Conservation (phyloP, 2,888 invertebrate species). For the Temnothorax ravouxi region DNA sequence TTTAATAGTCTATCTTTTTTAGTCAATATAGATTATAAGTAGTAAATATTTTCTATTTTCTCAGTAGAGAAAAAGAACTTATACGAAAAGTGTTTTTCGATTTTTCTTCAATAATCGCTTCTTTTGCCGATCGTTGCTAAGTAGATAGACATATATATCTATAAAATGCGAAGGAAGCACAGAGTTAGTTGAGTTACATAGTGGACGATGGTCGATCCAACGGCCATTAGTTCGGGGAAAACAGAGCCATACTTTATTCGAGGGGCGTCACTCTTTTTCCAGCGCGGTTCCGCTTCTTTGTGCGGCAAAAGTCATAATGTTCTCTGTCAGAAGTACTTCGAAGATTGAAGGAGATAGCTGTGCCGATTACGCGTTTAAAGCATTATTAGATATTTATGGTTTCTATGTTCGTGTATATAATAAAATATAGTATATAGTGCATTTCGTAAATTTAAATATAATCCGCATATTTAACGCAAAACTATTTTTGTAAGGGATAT, state of each 20-base stretch:
- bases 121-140: conserved; percentile 57
- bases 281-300: conserved; percentile 82
- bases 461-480: not conserved
- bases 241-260: conserved; percentile 86
- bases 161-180: conserved; percentile 65
- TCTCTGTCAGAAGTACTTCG: conserved; percentile 67
- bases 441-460: not conserved
- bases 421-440: too few relatives aligned
- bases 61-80: not conserved
- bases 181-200: conserved; percentile 74
- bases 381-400: not conserved
- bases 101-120: conserved; percentile 58
- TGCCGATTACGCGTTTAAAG: conserved; percentile 62
- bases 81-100: conserved; percentile 28
- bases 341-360: conserved; percentile 58
- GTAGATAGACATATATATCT: conserved; percentile 54
- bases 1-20: not conserved
- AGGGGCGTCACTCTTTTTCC: conserved; percentile 84
- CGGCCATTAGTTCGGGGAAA: conserved; percentile 85
- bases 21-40: not conserved
- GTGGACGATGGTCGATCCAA: conserved; percentile 83
- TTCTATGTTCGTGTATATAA: not conserved
- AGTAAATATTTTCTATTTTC: not conserved
- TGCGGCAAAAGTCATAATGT: conserved; percentile 74
- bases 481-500: not conserved